Conservation (phyloP, 1,140 invertebrate species). For the Caenorhabditis remanei region DNA sequence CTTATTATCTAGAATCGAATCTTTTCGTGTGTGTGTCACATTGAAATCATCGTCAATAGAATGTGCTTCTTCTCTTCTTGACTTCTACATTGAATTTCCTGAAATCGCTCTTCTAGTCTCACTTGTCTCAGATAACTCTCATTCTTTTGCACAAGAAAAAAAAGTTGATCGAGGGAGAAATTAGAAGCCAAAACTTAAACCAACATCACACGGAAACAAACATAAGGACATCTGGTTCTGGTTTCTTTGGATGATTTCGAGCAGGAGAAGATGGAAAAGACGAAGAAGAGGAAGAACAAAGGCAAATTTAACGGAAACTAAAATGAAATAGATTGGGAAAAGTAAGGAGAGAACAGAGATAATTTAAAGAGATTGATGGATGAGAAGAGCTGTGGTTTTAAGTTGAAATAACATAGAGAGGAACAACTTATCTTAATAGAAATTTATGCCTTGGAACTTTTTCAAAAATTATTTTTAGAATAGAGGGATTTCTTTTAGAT, state of each 20-base stretch:
- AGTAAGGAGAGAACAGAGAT: conserved; percentile 28
- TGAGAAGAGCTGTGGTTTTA: conserved; percentile 37
- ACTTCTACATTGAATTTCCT: conserved; percentile 31
- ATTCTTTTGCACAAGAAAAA: not conserved
- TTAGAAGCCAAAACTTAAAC: not conserved
- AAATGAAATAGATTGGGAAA: conserved; percentile 5
- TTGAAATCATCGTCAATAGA: conserved; percentile 4
- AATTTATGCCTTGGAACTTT: not conserved
- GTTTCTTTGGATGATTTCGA: conserved; percentile 42
- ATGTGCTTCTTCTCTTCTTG: not conserved
- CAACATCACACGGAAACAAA: conserved; percentile 44
- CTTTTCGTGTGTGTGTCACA: conserved; percentile 7
- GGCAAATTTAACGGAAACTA: conserved; percentile 41
- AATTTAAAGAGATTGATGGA: conserved; percentile 51
- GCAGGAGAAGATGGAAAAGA: not conserved
- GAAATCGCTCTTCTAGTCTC: not conserved
- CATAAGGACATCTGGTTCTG: conserved; percentile 51
- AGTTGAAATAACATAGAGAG: conserved; percentile 22
- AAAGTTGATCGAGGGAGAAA: not conserved
- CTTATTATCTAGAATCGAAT: conserved; percentile 50
- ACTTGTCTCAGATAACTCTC: not conserved
- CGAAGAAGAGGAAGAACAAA: conserved; percentile 27
- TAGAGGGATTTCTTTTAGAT: no score
- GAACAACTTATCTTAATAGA: not conserved
- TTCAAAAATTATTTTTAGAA: no score